Evolutionary conservation across 2,888 invertebrate genomes (phyloP).

Genomic region (Watsonalla cultraria): DNA sequence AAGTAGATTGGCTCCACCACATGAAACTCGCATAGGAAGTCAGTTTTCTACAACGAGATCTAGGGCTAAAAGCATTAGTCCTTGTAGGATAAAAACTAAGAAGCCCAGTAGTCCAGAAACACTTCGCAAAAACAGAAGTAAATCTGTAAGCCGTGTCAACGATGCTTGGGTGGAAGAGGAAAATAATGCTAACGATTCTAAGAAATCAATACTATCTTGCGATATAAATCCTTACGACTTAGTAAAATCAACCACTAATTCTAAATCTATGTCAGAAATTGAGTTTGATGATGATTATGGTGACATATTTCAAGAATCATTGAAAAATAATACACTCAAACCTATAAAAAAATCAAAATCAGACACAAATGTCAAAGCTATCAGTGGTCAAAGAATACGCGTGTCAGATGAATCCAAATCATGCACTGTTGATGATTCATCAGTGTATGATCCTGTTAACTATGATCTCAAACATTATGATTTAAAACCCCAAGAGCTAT

Average conservation of each 20-base stretch:
- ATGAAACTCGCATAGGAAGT: slow-evolving; percentile 74
- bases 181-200: slow-evolving; percentile 43
- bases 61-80: slow-evolving; percentile 78
- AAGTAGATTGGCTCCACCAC: slow-evolving; percentile 84
- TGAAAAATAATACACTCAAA: slow-evolving; percentile 50
- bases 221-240: slow-evolving; percentile 91
- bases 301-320: slow-evolving; percentile 59
- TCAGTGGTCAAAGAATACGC: slow-evolving; percentile 84
- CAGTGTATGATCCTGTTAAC: slow-evolving; percentile 69
- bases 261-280: slow-evolving; percentile 69
- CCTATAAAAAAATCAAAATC: slow-evolving; percentile 50
- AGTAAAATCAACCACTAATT: slow-evolving; percentile 77
- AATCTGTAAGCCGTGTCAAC: slow-evolving; percentile 69
- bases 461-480: slow-evolving; percentile 71
- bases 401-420: slow-evolving; percentile 76
- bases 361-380: slow-evolving; percentile 79
- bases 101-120: slow-evolving; percentile 63
- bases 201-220: slow-evolving; percentile 89
- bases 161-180: slow-evolving; percentile 70
- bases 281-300: slow-evolving; percentile 76
- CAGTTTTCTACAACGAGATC: slow-evolving; percentile 71
- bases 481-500: slow-evolving; percentile 50
- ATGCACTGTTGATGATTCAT: slow-evolving; percentile 55
- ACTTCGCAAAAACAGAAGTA: slow-evolving; percentile 62
- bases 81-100: slow-evolving; percentile 75